Evolutionary conservation across 1,140 invertebrate genomes (phyloP), one percentile per base, ranked within the genome.

Genomic region (Nasonia vitripennis): DNA sequence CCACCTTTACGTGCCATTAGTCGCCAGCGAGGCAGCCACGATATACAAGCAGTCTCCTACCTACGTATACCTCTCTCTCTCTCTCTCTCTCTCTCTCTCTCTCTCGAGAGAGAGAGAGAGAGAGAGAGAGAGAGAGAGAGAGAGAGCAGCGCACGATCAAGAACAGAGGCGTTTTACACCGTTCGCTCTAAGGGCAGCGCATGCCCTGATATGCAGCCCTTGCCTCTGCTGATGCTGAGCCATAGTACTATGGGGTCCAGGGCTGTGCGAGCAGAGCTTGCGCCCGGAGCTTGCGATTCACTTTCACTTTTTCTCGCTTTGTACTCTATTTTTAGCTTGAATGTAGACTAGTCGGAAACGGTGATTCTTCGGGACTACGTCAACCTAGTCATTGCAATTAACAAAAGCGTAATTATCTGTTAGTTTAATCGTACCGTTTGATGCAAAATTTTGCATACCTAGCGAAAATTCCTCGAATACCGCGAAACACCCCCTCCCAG

Each of bases 1-100:
- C 70, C 37, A 51, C 55, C 73, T 68, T 87, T 88, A 68, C 86
- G 74, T n/a, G 2, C 84, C 87, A 88, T 87, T 88, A 86, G 82
- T 11, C 45, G 70, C 83, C 68, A 71, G 27, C 17, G 31, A 80
- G 17, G 31, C 74, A 78, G 41, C 0, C 14, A 12, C 48, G 73
- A 31, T 55, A 78, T 27, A 55, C 48, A 55, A 48, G n/a, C 48
- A 77, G 9, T 12, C 70, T 37, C 70, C 23, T 73, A 34, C 23
- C 34, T 37, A 6, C 34, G 34, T 45, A 45, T 45, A 45, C 41
- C 7, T 45, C 34, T 31, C 27, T 3, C 34, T 27, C n/a, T n/a
- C n/a, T n/a, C n/a, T n/a, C n/a, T n/a, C n/a, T n/a, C n/a, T n/a
- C n/a, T n/a, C n/a, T n/a, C n/a, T n/a, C n/a, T n/a, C n/a, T n/a